These are phyloP conservation scores for Hartigia nigra DNA, from an alignment of 2,888 invertebrate genomes.

Conservation along the genomic window DNA sequence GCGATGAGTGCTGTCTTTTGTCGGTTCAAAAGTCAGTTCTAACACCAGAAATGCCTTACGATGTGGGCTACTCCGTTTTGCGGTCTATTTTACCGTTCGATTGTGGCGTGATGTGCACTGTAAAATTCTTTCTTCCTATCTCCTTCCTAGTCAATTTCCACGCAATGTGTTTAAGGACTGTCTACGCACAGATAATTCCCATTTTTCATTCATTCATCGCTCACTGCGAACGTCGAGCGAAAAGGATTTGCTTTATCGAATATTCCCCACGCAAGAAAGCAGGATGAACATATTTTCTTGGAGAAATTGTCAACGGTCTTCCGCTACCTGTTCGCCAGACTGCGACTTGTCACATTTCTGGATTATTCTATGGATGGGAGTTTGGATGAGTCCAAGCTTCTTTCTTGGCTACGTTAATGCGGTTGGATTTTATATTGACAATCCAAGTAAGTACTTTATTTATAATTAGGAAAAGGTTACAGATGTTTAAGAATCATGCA, in stretches of 20 bases:
- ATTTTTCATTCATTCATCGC: background rate
- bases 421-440: background rate
- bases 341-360: background rate
- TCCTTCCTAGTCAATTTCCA: background rate
- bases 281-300: background rate
- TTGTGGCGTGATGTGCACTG: background rate
- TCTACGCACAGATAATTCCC: background rate
- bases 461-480: background rate
- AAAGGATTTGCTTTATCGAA: background rate
- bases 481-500: background rate
- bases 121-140: background rate
- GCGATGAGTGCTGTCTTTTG: slow-evolving; percentile 69
- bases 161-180: background rate
- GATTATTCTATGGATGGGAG: background rate
- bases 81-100: background rate
- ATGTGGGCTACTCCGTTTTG: background rate
- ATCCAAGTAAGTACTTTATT: background rate
- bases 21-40: slow-evolving; percentile 14
- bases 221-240: background rate
- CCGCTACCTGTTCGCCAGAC: background rate
- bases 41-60: background rate
- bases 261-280: background rate
- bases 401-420: background rate
- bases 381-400: background rate
- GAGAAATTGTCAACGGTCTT: background rate